phyloP scores from a whole-genome alignment of 2,113 vertebrate genomes.

The Nestor notabilis region DNA sequence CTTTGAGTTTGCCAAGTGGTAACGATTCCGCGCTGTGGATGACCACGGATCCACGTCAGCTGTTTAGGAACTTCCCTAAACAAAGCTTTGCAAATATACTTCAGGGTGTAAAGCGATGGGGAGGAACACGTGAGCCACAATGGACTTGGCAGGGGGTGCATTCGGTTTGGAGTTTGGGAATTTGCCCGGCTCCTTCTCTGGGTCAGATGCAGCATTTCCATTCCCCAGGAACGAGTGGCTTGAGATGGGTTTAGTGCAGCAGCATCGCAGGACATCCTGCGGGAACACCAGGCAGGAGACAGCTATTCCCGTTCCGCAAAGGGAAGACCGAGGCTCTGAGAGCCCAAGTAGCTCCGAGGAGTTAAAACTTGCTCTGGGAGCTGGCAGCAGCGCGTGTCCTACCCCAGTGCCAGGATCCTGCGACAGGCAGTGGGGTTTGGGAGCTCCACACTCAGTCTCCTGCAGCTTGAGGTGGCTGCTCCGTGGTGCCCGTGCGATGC shows the following conservation, averaged over 20 bases:
- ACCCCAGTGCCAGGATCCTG: not conserved
- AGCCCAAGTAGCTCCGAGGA: not conserved
- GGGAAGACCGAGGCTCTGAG: fast-evolving
- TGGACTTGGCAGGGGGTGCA: not conserved
- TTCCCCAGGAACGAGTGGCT: not conserved
- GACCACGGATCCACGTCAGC: not conserved
- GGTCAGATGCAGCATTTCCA: not conserved
- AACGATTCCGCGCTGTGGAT: fast-evolving
- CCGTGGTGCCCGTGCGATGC: fast-evolving
- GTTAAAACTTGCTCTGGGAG: fast-evolving
- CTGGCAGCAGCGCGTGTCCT: fast-evolving
- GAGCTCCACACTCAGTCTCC: not conserved
- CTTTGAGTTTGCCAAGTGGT: not conserved
- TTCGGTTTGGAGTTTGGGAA: not conserved
- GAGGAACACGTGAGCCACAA: fast-evolving
- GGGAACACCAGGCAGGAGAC: not conserved
- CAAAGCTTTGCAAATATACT: not conserved
- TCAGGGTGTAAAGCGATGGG: not conserved
- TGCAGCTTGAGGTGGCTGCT: no score
- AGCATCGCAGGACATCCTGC: not conserved
- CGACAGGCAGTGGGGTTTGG: not conserved
- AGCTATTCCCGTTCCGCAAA: not conserved
- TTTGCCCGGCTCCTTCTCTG: not conserved
- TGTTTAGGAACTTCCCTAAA: not conserved
- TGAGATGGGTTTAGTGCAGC: not conserved